Base-by-base conservation (phyloP, 2,113 vertebrate species). In the Syrmaticus mikado region DNA sequence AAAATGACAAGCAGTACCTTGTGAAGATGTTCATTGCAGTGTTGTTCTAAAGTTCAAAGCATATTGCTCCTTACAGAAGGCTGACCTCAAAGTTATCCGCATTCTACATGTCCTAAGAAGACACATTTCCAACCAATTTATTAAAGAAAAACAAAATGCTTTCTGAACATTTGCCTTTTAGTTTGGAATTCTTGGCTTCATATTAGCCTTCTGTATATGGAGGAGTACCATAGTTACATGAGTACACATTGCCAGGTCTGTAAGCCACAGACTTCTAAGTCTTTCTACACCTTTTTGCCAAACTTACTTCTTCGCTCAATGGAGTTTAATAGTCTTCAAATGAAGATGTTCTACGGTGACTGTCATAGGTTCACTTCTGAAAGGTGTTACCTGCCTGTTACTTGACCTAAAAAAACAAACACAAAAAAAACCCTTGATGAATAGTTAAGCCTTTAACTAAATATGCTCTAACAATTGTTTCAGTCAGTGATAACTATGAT, bases 361-460 rank as follows among this genome's bases (percentile, higher is more conserved):
- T 48, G 30, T 53, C 62, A 48, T 1, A 80, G 87, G 6, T 38
- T 81, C 72, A 38, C 75, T 81, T 86, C 75, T 81, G 90, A 91
- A 91, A 86, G 57, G 79, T 12, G 3, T 88, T 87, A 94, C 65
- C 94, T 94, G 82, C 91, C 90, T 91, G 76, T 65, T 83, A 52
- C 76, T 78, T 77, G 76, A 86, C 87, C 90, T 92, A 90, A 90
- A 62, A 36, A 10, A 61, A 85, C 93, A 22, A 13, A 24, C 9
- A 22, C 21, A 11, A 50, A 21, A 4, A 87, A 60, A 94, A 62
- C 62, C 38, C 38, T 73, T 62, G 11, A 27, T 18, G 34, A 85
- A 64, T 60, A 93, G 66, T 55, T 87, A 84, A 91, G 91, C 85
- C 93, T 97, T 85, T 96, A 96, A 96, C 96, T 95, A 95, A 93